phyloP scores from a whole-genome alignment of 2,888 invertebrate genomes.

The Lasioglossum morio region DNA sequence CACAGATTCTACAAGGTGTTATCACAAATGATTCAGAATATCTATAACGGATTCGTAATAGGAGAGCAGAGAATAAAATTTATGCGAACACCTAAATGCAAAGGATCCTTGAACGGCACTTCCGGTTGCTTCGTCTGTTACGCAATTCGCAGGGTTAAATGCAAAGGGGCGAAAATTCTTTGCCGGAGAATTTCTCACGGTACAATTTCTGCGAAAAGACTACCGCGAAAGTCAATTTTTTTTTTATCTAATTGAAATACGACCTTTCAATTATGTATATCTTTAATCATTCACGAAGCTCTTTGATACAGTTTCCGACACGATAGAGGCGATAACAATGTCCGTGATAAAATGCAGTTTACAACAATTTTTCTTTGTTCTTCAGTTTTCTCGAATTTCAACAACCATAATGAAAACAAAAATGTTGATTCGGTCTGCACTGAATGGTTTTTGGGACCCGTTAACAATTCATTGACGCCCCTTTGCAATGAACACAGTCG shows the following conservation, averaged over 20 bases:
- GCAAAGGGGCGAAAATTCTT: conserved; percentile 34
- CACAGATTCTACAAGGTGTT: neutral
- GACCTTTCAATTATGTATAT: neutral
- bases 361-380: neutral
- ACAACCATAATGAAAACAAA: neutral
- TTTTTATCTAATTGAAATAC: neutral
- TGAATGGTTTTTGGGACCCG: neutral
- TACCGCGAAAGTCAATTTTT: too few relatives aligned
- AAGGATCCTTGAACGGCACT: neutral
- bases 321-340: neutral
- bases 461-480: neutral
- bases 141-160: conserved; percentile 46
- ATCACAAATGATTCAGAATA: neutral
- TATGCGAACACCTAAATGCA: neutral
- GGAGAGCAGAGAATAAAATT: neutral
- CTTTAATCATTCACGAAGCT: neutral
- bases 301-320: neutral
- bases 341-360: too few relatives aligned
- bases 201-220: too few relatives aligned
- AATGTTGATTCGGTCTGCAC: neutral
- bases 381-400: neutral
- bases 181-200: neutral
- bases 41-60: neutral
- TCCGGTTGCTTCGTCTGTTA: conserved; percentile 10
- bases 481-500: conserved; percentile 29